Evolutionary conservation across 2,888 invertebrate species (phyloP).

Genomic region (Aphidoletes aphidimyza): DNA sequence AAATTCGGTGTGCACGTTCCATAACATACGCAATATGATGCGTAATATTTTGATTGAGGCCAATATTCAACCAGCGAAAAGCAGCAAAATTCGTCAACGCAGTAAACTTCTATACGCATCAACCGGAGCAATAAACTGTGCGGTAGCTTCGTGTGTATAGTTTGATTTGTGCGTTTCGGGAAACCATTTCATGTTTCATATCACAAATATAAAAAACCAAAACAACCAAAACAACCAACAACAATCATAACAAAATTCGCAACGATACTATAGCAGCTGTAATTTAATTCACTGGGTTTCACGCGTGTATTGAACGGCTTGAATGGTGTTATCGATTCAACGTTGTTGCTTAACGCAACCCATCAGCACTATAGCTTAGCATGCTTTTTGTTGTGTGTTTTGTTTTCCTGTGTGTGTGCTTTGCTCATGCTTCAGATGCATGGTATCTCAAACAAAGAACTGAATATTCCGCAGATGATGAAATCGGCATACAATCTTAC

Average conservation of each 20-base stretch:
- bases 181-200: no score
- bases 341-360: not conserved
- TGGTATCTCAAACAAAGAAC: not conserved
- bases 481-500: not conserved
- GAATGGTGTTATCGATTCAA: not conserved
- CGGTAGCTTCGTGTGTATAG: not conserved
- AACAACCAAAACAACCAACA: not conserved
- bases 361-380: no score
- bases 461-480: not conserved
- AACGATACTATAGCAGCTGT: not conserved
- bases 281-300: constrained; percentile 7
- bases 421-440: not conserved
- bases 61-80: not conserved
- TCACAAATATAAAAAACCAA: no score
- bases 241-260: not conserved
- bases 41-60: not conserved
- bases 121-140: constrained; percentile 15
- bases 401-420: not conserved
- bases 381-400: no score
- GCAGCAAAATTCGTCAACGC: no score
- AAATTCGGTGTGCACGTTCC: not conserved
- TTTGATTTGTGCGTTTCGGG: not conserved
- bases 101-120: no score
- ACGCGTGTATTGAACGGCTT: not conserved
- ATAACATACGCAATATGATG: not conserved